Evolutionary conservation across 1,140 invertebrate genomes (phyloP).

Genomic region (Eupristina koningsbergeri): DNA sequence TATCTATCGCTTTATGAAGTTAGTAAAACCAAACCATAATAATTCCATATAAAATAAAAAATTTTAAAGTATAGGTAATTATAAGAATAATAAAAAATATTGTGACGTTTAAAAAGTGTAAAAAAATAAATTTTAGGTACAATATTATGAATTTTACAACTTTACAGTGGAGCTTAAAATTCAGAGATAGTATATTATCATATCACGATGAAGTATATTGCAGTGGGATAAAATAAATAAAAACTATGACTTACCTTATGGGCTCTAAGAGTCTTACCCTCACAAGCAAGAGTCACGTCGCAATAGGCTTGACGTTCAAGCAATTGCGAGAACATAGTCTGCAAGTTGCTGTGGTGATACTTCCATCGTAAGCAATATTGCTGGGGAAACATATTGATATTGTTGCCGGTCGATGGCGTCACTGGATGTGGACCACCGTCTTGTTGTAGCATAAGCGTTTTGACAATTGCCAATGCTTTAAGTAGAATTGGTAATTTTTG

Average conservation of each 20-base stretch:
- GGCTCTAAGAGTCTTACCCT: constrained; percentile 88
- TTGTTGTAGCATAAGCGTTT: constrained; percentile 68
- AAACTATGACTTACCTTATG: constrained; percentile 81
- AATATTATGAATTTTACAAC: too few species aligned
- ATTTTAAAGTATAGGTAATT: too few species aligned
- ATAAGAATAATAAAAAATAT: too few species aligned
- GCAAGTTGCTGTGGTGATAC: constrained; percentile 90
- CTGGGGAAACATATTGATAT: constrained; percentile 81
- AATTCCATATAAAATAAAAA: too few species aligned
- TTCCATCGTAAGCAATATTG: constrained; percentile 94
- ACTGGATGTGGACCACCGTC: constrained; percentile 55
- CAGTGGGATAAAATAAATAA: constrained; percentile 16
- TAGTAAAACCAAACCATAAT: too few species aligned
- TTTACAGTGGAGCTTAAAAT: too few species aligned
- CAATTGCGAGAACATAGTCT: constrained; percentile 91
- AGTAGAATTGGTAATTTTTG: not conserved
- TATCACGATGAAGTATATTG: not conserved
- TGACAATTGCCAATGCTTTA: not conserved
- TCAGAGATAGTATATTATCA: too few species aligned
- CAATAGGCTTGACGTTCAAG: constrained; percentile 90
- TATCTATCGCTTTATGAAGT: too few species aligned
- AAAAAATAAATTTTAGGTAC: too few species aligned
- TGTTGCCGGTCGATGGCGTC: constrained; percentile 53
- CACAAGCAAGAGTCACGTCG: constrained; percentile 91
- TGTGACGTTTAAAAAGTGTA: too few species aligned